Evolutionary conservation across 2,888 invertebrate genomes (phyloP).

Genomic region (Rhagium mordax): DNA sequence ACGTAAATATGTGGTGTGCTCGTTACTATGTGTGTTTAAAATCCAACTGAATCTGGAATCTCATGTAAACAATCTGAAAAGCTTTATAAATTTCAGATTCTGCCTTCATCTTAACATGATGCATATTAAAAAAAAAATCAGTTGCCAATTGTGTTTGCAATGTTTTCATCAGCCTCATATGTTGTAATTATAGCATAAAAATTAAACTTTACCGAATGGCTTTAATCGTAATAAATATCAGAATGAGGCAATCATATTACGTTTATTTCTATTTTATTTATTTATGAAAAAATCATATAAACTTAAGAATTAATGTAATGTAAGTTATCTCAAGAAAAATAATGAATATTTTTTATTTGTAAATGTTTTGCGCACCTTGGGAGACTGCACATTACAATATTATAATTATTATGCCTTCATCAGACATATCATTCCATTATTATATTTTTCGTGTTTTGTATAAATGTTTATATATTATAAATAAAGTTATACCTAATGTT

Average conservation of each 20-base stretch:
- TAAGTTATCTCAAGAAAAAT: too few species aligned
- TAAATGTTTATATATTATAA: constrained; percentile 35
- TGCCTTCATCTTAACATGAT: neutral
- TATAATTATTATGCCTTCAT: constrained; percentile 31
- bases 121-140: neutral
- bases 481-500: constrained; percentile 34
- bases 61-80: neutral
- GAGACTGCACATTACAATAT: constrained; percentile 33
- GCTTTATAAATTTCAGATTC: neutral
- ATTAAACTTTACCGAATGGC: neutral
- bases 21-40: neutral
- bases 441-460: constrained; percentile 36
- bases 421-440: constrained; percentile 44
- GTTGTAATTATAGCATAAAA: neutral
- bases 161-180: neutral
- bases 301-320: neutral
- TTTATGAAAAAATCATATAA: neutral
- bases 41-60: neutral
- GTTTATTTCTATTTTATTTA: neutral
- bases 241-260: neutral
- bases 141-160: neutral
- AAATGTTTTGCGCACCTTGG: constrained; percentile 22
- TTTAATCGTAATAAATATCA: neutral
- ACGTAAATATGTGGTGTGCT: constrained; percentile 10
- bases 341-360: constrained; percentile 13